phyloP scores from a whole-genome alignment of 2,888 invertebrate genomes.

The Thereva nobilitata region DNA sequence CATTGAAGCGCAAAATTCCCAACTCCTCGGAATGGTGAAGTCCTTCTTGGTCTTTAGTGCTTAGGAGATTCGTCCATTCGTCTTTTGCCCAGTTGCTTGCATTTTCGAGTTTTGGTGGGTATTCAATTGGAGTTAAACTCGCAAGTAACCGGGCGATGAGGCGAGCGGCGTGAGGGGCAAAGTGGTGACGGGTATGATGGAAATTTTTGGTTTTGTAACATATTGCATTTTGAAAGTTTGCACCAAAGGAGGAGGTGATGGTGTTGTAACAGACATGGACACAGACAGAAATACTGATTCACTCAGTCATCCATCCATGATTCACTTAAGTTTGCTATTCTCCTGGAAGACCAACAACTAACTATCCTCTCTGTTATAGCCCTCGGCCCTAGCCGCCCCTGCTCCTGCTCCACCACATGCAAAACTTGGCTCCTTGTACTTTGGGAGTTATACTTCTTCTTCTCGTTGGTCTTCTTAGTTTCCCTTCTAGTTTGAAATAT shows the following conservation, averaged over 20 bases:
- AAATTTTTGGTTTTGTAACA: slow-evolving; percentile 40
- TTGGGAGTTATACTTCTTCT: slow-evolving; percentile 26
- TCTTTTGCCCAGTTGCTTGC: slow-evolving; percentile 8
- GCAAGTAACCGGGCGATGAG: neutral
- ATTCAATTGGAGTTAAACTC: neutral
- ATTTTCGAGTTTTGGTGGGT: neutral
- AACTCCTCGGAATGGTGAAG: slow-evolving; percentile 4
- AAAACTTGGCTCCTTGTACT: slow-evolving; percentile 30
- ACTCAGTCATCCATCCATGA: slow-evolving; percentile 42
- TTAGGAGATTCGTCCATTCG: neutral
- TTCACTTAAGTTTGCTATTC: slow-evolving; percentile 38
- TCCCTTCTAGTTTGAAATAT: slow-evolving; percentile 37
- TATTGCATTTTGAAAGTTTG: slow-evolving; percentile 41
- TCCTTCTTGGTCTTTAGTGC: neutral
- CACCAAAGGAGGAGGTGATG: slow-evolving; percentile 6
- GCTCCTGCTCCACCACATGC: neutral
- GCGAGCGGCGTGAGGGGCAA: neutral
- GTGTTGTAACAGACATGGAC: neutral
- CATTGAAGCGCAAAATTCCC: slow-evolving; percentile 11
- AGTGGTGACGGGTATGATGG: slow-evolving; percentile 15
- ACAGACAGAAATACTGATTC: slow-evolving; percentile 40
- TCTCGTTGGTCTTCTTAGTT: slow-evolving; percentile 35
- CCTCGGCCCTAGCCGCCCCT: neutral
- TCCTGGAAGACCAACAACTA: slow-evolving; percentile 27
- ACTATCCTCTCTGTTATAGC: no score